A percentile compares a stretch with the other conserved stretches of the same genome.
Conservation (phyloP, 1,140 invertebrate genomes). For the Sminthurinus signatus region DNA sequence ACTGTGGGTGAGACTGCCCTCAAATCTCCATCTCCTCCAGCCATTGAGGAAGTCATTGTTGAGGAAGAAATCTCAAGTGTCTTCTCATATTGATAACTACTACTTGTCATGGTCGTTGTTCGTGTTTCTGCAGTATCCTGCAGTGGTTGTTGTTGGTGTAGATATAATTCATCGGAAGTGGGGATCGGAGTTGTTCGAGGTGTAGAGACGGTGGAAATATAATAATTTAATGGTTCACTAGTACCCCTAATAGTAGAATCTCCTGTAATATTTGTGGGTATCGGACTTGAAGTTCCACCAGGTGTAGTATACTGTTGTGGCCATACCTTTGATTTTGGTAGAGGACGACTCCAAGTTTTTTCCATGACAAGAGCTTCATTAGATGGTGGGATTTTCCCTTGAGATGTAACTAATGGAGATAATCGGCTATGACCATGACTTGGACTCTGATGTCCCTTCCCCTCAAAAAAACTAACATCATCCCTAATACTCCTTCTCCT, state of each 20-base stretch:
- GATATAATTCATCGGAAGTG: not conserved
- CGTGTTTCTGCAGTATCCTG: not conserved
- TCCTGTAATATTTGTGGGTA: not conserved
- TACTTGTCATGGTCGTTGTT: not conserved
- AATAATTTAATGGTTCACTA: slow-evolving; percentile 16
- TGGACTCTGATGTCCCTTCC: too few species aligned
- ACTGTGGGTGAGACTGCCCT: not conserved
- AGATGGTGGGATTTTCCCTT: slow-evolving; percentile 16
- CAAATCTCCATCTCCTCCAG: not conserved
- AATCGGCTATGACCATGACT: slow-evolving; percentile 8
- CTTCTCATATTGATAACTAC: not conserved
- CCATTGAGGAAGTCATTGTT: not conserved
- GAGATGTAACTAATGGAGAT: not conserved
- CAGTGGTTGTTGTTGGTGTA: too few species aligned
- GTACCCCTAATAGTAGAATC: not conserved
- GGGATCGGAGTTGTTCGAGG: slow-evolving; percentile 30
- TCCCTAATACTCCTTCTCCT: slow-evolving; percentile 10
- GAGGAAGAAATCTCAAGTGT: not conserved
- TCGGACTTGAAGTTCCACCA: not conserved
- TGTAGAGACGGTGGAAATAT: slow-evolving; percentile 26
- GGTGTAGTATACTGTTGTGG: not conserved
- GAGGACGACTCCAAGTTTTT: slow-evolving; percentile 22
- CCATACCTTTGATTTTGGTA: slow-evolving; percentile 15
- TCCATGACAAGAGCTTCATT: slow-evolving; percentile 32
- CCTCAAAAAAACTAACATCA: slow-evolving; percentile 10